These are phyloP conservation scores for Phoenoteleia sp. DNA, from an alignment of 2,888 invertebrate genomes.

Conservation along the genomic window DNA sequence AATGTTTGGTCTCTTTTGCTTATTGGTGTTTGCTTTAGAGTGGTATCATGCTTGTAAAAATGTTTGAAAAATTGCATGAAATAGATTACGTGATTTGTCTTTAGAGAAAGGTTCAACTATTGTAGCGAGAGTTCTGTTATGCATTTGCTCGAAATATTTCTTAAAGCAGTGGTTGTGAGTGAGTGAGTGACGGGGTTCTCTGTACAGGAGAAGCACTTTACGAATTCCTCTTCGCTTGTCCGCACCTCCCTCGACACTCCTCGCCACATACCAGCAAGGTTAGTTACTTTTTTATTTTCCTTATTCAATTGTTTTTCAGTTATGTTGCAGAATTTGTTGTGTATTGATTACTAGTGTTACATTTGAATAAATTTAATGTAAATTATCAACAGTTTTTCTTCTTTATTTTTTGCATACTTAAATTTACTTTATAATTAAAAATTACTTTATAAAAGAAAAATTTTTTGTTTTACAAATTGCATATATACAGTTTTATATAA, in stretches of 20 bases:
- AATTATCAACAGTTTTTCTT: too few species aligned
- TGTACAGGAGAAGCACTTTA: conserved; percentile 86
- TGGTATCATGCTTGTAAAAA: background rate
- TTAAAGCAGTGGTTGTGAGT: conserved; percentile 81
- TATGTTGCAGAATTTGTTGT: too few species aligned
- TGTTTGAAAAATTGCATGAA: background rate
- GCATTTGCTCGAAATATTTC: background rate
- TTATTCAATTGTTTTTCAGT: too few species aligned
- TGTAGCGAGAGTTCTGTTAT: conserved; percentile 34
- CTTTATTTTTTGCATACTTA: too few species aligned
- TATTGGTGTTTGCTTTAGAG: background rate
- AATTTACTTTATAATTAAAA: too few species aligned
- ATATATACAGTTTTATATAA: too few species aligned
- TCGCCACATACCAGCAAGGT: conserved; percentile 85
- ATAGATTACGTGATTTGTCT: background rate
- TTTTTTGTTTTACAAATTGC: too few species aligned
- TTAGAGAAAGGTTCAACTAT: background rate
- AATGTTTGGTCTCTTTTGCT: too few species aligned
- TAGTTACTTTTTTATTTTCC: conserved; percentile 79
- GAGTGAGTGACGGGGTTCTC: conserved; percentile 86
- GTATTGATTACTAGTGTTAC: too few species aligned
- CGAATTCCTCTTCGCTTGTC: conserved; percentile 83
- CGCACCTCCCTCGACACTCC: conserved; percentile 86
- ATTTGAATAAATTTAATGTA: too few species aligned
- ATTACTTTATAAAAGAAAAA: too few species aligned